These are phyloP conservation scores for Dolomedes plantarius DNA, from an alignment of 2,888 invertebrate species.

Conservation along the genomic window DNA sequence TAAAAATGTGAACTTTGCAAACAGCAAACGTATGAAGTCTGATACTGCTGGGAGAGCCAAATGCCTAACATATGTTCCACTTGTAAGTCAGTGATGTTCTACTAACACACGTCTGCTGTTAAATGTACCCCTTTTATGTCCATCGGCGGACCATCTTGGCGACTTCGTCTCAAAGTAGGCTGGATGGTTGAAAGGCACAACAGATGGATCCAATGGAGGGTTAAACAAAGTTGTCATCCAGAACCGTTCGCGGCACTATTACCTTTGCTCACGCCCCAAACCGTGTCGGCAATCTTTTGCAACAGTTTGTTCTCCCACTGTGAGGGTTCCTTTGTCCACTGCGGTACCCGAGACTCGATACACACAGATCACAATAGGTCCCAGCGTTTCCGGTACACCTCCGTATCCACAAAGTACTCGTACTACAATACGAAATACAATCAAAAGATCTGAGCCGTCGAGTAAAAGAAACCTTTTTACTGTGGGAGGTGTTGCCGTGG, in stretches of 20 bases:
- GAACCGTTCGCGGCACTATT: constrained; percentile 19
- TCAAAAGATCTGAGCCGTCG: constrained; percentile 20
- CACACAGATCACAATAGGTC: constrained; percentile 32
- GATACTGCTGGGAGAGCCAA: not conserved
- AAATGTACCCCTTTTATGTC: not conserved
- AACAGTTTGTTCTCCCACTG: constrained; percentile 55
- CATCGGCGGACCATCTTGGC: not conserved
- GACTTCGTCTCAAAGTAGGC: not conserved
- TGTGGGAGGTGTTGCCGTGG: not conserved
- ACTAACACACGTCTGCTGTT: not conserved
- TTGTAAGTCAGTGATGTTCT: not conserved
- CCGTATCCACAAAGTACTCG: constrained; percentile 42
- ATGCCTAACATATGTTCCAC: not conserved
- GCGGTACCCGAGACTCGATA: constrained; percentile 42
- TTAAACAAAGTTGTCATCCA: constrained; percentile 59
- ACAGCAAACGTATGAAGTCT: too few relatives aligned
- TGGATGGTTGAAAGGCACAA: constrained; percentile 7
- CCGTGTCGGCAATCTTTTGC: constrained; percentile 50
- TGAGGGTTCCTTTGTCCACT: constrained; percentile 40
- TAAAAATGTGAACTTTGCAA: too few relatives aligned
- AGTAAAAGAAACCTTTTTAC: constrained; percentile 20
- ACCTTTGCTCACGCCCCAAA: constrained; percentile 32
- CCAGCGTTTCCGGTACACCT: constrained; percentile 63
- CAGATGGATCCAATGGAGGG: constrained; percentile 49
- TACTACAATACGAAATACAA: constrained; percentile 21